Evolutionary conservation across 37 sponge, comb jelly and placozoan genomes (phyloP), one percentile per base, ranked within the genome.

Genomic region (Bolinopsis microptera): DNA sequence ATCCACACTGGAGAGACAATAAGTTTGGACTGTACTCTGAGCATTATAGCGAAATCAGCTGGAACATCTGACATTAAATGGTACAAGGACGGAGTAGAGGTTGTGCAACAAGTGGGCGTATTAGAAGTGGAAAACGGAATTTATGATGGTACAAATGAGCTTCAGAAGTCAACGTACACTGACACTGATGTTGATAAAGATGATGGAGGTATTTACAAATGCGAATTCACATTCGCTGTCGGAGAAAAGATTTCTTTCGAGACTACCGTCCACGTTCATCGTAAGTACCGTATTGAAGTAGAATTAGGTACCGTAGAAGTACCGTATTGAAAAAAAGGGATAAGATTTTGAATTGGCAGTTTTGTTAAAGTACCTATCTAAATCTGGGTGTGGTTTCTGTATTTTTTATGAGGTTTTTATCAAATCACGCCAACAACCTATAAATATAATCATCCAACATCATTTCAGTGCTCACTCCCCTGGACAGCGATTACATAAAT

Each of bases 131-230:
- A 8, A 5, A 21, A n/a, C 75, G n/a, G 26, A 8, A 5, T 24
- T 24, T 72, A 72, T 21, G 75, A 72, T 72, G 31, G 31, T 28
- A 5, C 25, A 24, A 28, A n/a, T 21, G 18, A 72, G 31, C 5
- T 8, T n/a, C 75, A 30, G 31, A 72, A n/a, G 26, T 24, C 25
- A 5, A 72, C 75, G 31, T 72, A 30, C 75, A 72, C 26, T 3
- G 75, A 72, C 18, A 28, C 31, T 8, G 75, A 2, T 3, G 31
- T 28, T 5, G 75, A 72, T 21, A 72, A 72, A 21, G 31, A 30
- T 3, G 75, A 72, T 72, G 75, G 75, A 5, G 75, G 75, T 30
- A n/a, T 30, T 24, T 72, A 72, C 75, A 72, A 72, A 21, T 72
- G 75, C 75, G 75, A 72, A 21, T 72, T 30, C 18, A 28, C 13